phyloP scores from a whole-genome alignment of 2,113 vertebrate genomes.

The Saimiri boliviensis region DNA sequence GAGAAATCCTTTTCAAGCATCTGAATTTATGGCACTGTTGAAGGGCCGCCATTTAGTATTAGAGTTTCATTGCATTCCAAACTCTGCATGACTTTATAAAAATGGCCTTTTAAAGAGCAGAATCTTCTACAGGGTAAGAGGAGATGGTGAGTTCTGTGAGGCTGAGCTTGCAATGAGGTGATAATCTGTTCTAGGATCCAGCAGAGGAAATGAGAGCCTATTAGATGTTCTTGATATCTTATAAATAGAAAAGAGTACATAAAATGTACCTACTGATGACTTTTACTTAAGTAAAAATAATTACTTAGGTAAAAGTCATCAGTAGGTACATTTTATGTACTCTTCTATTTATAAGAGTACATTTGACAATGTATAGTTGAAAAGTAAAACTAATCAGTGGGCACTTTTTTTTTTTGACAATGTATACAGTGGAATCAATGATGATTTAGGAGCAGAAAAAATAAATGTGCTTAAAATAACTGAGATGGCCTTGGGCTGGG shows the following conservation, averaged over 20 bases:
- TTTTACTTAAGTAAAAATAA: too few relatives aligned
- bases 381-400: too few relatives aligned
- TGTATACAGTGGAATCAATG: neutral
- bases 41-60: neutral
- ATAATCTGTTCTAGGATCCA: neutral
- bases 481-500: neutral
- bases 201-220: neutral
- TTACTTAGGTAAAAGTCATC: too few relatives aligned
- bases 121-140: neutral
- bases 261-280: neutral
- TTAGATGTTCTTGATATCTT: neutral
- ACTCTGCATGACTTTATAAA: neutral
- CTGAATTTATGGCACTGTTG: neutral
- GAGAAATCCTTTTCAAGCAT: neutral
- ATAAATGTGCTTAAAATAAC: neutral
- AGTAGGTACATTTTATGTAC: too few relatives aligned
- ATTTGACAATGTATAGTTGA: too few relatives aligned
- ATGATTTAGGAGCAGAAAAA: neutral
- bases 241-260: neutral
- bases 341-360: too few relatives aligned
- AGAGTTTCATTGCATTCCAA: neutral
- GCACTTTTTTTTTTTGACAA: too few relatives aligned
- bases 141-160: neutral
- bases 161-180: neutral
- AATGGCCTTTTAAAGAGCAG: neutral